phyloP scores from a whole-genome alignment of 2,113 vertebrate genomes.

The Zosterops lateralis region DNA sequence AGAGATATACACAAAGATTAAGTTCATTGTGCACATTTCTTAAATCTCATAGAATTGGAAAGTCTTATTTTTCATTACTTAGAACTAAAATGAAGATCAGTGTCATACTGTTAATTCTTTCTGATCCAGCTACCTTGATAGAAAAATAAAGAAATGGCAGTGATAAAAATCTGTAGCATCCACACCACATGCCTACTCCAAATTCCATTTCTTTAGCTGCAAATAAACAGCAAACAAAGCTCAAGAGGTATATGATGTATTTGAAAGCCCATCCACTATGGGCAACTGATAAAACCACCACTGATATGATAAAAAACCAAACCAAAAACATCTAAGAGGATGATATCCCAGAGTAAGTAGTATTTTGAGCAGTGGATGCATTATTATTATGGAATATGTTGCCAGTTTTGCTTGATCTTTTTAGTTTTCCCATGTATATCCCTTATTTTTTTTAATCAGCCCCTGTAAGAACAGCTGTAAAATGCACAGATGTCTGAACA shows the following conservation, averaged over 20 bases:
- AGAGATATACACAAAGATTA: neutral
- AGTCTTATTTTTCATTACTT: neutral
- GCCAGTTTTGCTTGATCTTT: neutral
- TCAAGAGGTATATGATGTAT: neutral
- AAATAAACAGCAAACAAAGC: neutral
- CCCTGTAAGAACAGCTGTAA: neutral
- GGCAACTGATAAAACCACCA: neutral
- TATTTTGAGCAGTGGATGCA: neutral
- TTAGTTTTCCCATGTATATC: neutral
- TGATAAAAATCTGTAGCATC: neutral
- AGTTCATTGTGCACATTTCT: neutral
- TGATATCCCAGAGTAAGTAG: neutral
- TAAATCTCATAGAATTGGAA: neutral
- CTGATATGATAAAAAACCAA: neutral
- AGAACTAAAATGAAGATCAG: neutral
- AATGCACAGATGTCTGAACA: neutral
- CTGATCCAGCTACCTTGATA: neutral
- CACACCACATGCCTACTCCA: neutral
- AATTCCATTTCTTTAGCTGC: neutral
- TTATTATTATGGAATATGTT: neutral
- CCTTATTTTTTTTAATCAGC: neutral
- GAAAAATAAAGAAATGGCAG: neutral
- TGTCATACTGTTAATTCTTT: neutral
- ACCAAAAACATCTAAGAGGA: neutral
- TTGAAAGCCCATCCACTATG: neutral